phyloP scores from a whole-genome alignment of 2,888 invertebrate genomes.

The Homarus gammarus region DNA sequence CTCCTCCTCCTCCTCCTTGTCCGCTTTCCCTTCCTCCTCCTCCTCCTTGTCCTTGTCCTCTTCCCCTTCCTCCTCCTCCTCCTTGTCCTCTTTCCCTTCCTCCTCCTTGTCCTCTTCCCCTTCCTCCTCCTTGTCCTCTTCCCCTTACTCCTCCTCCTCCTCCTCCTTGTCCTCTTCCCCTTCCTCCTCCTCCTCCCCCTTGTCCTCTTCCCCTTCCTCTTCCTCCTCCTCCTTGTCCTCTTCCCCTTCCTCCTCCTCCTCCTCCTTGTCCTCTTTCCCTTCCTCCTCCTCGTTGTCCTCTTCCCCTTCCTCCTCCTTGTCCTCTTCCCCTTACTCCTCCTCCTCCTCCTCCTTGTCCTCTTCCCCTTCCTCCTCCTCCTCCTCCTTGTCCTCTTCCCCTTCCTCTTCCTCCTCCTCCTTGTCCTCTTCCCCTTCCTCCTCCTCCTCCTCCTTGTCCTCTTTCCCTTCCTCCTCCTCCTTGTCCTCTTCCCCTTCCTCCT shows the following conservation, averaged over 20 bases:
- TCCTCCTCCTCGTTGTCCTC: neutral
- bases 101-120: neutral
- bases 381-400: too few relatives aligned
- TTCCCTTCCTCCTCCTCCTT: too few relatives aligned
- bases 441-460: neutral
- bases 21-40: neutral
- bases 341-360: neutral
- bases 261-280: too few relatives aligned
- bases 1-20: neutral
- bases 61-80: too few relatives aligned
- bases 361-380: too few relatives aligned
- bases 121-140: too few relatives aligned
- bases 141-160: neutral
- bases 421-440: too few relatives aligned
- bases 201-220: too few relatives aligned
- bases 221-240: neutral
- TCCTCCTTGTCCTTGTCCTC: neutral
- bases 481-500: too few relatives aligned
- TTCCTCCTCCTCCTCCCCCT: neutral
- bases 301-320: neutral
- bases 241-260: too few relatives aligned
- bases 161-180: neutral
- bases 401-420: neutral
- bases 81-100: neutral
- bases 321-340: neutral